Evolutionary conservation across 1,140 invertebrate species (phyloP).

Genomic region (Triops longicaudatus): DNA sequence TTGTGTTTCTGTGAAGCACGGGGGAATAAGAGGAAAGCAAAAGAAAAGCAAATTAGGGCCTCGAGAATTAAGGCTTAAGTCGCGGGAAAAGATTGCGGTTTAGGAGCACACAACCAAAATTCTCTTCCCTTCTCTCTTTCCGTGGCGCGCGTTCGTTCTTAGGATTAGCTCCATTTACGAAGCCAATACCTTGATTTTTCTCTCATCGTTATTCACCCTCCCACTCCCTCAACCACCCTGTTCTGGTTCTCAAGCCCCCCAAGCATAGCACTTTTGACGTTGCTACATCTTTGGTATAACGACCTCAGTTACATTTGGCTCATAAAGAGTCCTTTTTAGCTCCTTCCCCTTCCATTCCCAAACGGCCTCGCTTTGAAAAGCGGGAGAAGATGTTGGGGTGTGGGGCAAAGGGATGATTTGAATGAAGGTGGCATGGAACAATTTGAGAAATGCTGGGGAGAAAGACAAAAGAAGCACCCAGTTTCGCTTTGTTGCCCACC

Average conservation of each 20-base stretch:
- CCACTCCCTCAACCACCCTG: too few relatives aligned
- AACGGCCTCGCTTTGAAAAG: not conserved
- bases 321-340: not conserved
- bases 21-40: not conserved
- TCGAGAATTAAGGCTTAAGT: not conserved
- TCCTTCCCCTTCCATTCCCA: not conserved
- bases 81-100: conserved; percentile 5
- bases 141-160: not conserved
- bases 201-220: not conserved
- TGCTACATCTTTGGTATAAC: not conserved
- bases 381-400: not conserved
- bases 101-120: not conserved
- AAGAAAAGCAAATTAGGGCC: not conserved
- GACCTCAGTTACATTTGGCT: not conserved
- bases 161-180: not conserved
- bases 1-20: not conserved
- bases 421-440: not conserved
- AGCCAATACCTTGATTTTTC: conserved; percentile 8
- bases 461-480: not conserved
- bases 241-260: not conserved
- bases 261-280: not conserved
- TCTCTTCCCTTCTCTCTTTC: not conserved
- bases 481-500: not conserved
- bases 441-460: not conserved
- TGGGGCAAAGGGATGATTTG: not conserved